Evolutionary conservation across 1,140 invertebrate species (phyloP).

Genomic region (Nymphalis io): DNA sequence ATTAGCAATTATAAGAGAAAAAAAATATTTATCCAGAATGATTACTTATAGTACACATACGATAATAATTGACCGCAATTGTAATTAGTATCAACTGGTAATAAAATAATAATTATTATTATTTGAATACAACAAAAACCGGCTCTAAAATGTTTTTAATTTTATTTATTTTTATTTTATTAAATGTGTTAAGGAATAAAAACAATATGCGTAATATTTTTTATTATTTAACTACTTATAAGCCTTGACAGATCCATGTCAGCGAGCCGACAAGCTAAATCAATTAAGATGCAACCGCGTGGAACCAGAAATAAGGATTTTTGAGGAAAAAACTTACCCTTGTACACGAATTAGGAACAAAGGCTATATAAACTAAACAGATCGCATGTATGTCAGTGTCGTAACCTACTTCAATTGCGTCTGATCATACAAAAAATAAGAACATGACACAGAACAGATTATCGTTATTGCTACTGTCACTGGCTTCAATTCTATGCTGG

Average conservation of each 20-base stretch:
- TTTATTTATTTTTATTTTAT: neutral
- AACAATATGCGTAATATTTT: neutral
- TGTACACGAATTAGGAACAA: conserved; percentile 52
- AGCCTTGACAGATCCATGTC: conserved; percentile 59
- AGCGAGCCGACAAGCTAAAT: conserved; percentile 46
- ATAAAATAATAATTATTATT: too few relatives aligned
- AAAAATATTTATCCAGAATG: too few relatives aligned
- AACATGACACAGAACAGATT: conserved; percentile 60
- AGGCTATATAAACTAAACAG: conserved; percentile 68
- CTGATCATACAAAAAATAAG: conserved; percentile 58
- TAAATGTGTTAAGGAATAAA: neutral
- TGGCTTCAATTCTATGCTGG: conserved; percentile 58
- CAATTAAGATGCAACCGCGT: conserved; percentile 52
- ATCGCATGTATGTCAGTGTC: conserved; percentile 77
- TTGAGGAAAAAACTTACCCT: conserved; percentile 51
- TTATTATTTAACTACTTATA: neutral
- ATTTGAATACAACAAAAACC: too few relatives aligned
- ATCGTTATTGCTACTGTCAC: conserved; percentile 49
- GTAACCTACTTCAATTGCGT: conserved; percentile 71
- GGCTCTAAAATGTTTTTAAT: too few relatives aligned
- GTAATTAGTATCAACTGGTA: too few relatives aligned
- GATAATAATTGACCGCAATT: too few relatives aligned
- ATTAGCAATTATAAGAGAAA: too few relatives aligned
- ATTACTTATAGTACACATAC: too few relatives aligned
- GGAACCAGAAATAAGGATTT: conserved; percentile 49